Conservation (phyloP, 2,113 vertebrate genomes). For the Balaenoptera acutorostrata region DNA sequence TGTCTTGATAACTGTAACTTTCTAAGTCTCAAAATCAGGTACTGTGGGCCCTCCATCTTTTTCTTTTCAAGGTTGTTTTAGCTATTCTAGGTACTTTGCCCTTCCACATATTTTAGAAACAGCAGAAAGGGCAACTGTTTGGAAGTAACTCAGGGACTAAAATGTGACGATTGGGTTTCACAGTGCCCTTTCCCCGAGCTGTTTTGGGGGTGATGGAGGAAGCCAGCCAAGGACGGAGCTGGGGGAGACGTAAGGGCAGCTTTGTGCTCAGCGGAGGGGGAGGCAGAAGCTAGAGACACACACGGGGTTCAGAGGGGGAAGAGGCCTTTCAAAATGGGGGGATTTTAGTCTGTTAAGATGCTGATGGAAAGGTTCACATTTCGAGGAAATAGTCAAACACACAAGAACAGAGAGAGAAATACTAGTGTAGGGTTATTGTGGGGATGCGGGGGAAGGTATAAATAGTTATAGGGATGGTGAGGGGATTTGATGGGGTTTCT, state of each 20-base stretch:
- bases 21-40: not conserved
- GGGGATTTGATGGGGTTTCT: not conserved
- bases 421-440: too few species aligned
- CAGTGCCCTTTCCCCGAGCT: not conserved
- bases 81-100: too few species aligned
- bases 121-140: not conserved
- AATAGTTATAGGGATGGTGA: not conserved
- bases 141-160: not conserved
- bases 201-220: not conserved
- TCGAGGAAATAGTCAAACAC: not conserved
- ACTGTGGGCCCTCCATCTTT: not conserved
- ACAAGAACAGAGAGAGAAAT: not conserved
- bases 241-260: not conserved
- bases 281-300: not conserved
- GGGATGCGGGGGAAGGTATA: too few species aligned
- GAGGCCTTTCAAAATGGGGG: not conserved
- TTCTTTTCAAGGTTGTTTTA: not conserved
- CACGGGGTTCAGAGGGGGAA: not conserved
- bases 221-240: not conserved
- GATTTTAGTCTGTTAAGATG: not conserved
- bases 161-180: not conserved
- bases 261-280: not conserved
- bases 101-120: not conserved
- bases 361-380: not conserved
- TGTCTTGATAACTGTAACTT: not conserved